Evolutionary conservation across 1,140 invertebrate genomes (phyloP), one percentile per base, ranked within the genome.

Genomic region (Pteromalus puparum): DNA sequence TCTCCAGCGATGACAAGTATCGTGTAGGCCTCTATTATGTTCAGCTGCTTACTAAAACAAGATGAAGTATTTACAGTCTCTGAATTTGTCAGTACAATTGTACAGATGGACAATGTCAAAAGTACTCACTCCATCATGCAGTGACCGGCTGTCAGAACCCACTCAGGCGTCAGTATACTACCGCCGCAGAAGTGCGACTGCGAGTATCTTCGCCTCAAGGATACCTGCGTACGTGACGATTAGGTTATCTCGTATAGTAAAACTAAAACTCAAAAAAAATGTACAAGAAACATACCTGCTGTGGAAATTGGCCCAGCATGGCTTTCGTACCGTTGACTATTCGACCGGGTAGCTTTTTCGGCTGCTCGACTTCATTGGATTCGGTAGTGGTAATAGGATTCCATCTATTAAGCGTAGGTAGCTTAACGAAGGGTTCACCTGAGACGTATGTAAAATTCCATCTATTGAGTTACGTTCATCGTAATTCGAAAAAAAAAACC

Each of bases 291-390:
- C 18, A 6, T 80, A 86, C 85, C 61, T 83, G 81, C 3, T 80
- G 70, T 21, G 85, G 85, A 83, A 86, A 86, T 74, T 86, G 85
- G 5, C 81, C 81, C 6, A 75, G 28, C 0, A 68, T 15, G 3
- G 85, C 85, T 28, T 28, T 80, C 0, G 85, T 83, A 48, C 85
- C 85, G 46, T 86, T 86, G 1, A 86, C 85, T 2, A 86, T 85
- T 72, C 84, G 10, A 3, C 67, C 67, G 10, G 67, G 28, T 3
- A 70, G 13, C 24, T 61, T 61, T 61, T 61, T 61, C 0, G 28
- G 24, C 28, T 30, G 24, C 7, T 70, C 67, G 24, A 28, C 24
- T 30, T 70, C 67, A 13, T 26, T 70, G 24, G 67, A 28, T 4
- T 70, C 28, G 13, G 9, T 68, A 2, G n/a, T 28, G 28, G 24